A percentile compares a stretch with the other conserved stretches of the same genome.
phyloP scores from a whole-genome alignment of 1,140 invertebrate genomes.

The Caenorhabditis briggsae region DNA sequence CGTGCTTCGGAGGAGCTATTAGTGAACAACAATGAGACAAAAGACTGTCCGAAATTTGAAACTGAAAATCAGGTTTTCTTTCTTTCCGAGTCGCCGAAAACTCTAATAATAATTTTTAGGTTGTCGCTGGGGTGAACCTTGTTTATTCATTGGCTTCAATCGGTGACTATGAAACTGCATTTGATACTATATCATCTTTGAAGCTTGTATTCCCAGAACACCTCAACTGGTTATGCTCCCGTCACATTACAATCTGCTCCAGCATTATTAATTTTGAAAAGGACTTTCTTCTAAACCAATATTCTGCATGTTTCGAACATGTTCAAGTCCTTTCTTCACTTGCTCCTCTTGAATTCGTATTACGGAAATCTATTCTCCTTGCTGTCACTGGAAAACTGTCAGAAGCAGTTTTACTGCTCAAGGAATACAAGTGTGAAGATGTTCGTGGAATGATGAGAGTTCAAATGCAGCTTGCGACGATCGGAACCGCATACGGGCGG shows the following conservation, averaged over 20 bases:
- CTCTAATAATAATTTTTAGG: not conserved
- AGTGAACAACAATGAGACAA: not conserved
- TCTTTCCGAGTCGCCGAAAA: too few species aligned
- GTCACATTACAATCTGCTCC: not conserved
- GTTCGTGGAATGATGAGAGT: not conserved
- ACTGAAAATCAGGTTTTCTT: not conserved
- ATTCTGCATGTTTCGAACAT: not conserved
- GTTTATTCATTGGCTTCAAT: not conserved
- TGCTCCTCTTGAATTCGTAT: not conserved
- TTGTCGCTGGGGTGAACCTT: not conserved
- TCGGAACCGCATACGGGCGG: not conserved
- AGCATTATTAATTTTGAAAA: not conserved
- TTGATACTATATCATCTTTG: not conserved
- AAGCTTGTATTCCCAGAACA: not conserved
- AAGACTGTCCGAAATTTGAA: not conserved
- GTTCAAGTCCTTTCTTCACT: not conserved
- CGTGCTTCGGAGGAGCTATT: not conserved
- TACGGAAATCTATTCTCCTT: slow-evolving; percentile 1
- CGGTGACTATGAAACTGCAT: not conserved
- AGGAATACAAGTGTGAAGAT: not conserved
- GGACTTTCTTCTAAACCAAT: not conserved
- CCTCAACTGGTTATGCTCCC: not conserved
- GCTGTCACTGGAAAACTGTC: not conserved
- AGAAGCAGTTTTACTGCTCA: not conserved
- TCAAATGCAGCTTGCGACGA: not conserved